A percentile compares a stretch with the other conserved stretches of the same genome.
Evolutionary conservation across 1,140 invertebrate genomes (phyloP).

Genomic region (Watersipora subatra): DNA sequence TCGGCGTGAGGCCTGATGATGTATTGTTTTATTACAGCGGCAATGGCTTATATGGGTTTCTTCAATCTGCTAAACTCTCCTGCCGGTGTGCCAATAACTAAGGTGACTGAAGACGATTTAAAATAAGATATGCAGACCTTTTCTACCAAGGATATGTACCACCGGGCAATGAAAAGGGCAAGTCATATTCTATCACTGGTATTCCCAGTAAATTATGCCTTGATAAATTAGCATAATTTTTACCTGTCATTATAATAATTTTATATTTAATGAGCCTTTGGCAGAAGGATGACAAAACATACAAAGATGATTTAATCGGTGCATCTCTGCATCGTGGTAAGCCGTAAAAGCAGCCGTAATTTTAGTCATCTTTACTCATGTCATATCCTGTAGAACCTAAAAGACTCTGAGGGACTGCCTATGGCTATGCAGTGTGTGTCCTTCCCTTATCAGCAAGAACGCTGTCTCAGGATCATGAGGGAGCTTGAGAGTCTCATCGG

Average conservation of each 20-base stretch:
- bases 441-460: conserved; percentile 8
- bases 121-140: background rate
- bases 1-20: too few relatives aligned
- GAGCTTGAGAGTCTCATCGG: conserved; percentile 4
- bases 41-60: background rate
- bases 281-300: too few relatives aligned
- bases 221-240: too few relatives aligned
- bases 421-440: conserved; percentile 7
- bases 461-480: conserved; percentile 9
- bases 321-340: too few relatives aligned
- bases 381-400: background rate
- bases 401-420: conserved; percentile 2
- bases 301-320: too few relatives aligned
- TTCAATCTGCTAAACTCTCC: conserved; percentile 6
- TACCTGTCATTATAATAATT: too few relatives aligned
- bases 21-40: background rate
- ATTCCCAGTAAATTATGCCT: too few relatives aligned
- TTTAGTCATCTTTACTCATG: too few relatives aligned
- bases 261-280: too few relatives aligned
- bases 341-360: too few relatives aligned
- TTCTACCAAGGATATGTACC: background rate
- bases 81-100: conserved; percentile 45
- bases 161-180: background rate
- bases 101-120: background rate
- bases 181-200: background rate